Evolutionary conservation across 2,113 vertebrate genomes (phyloP), one percentile per base, ranked within the genome.

Genomic region (Serilophus lunatus): DNA sequence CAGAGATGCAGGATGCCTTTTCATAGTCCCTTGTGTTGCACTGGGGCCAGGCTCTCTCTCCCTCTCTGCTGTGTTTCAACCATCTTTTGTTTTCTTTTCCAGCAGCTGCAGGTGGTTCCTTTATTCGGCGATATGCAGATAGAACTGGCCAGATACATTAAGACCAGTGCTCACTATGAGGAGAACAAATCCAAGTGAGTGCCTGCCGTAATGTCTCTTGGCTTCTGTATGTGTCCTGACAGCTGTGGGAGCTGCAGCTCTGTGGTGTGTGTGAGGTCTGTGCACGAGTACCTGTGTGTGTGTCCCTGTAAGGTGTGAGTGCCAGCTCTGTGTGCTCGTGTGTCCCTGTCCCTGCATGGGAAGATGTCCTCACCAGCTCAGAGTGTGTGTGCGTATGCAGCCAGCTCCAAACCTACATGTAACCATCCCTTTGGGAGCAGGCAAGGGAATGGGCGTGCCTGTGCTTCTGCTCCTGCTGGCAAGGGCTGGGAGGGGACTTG

Each of bases 81-180:
- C 86, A 86, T 96, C 84, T 97, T 93, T 92, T 97, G 97, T 97
- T 97, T 97, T 97, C 98, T 97, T 97, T 98, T 97, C 97, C 97
- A 98, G 98, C 98, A 99, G 98, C 98, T 99, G 96, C 99, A 99
- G 97, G 99, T 99, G 95, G 99, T 99, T 75, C 99, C 99, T 26
- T 98, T 99, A 87, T 99, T 99, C 97, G 99, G 99, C 95, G 99
- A 99, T 98, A 99, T 99, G 99, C 99, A 99, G 98, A 99, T 99
- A 89, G 99, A 99, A 97, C 97, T 99, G 98, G 99, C 99, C 82
- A 99, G 99, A 97, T 99, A 99, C 98, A 99, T 99, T 96, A 99
- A 99, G 98, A 99, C 99, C 96, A 99, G 99, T 92, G 99, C 99
- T 97, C 99, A 99, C 98, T 99, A 99, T 84, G 99, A 99, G 98